Evolutionary conservation across 2,888 invertebrate genomes (phyloP).

Genomic region (Apotomis capreana): DNA sequence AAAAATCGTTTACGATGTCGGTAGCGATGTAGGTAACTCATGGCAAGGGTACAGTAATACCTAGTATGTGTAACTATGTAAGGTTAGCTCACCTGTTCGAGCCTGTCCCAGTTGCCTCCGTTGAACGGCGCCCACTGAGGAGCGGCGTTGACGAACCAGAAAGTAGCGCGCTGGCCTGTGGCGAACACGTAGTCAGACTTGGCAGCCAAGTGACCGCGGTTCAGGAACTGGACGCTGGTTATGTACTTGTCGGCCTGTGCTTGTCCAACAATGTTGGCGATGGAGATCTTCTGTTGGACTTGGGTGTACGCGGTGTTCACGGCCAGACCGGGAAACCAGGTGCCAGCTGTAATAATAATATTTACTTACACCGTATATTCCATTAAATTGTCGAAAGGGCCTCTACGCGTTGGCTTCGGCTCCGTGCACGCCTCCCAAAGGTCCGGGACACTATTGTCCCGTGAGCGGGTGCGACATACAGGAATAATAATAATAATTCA

Average conservation of each 20-base stretch:
- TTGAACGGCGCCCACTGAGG: slow-evolving; percentile 88
- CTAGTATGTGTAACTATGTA: neutral
- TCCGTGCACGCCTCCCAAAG: too few species aligned
- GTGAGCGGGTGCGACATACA: too few species aligned
- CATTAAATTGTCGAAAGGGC: too few species aligned
- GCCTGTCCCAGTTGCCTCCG: slow-evolving; percentile 82
- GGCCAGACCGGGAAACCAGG: slow-evolving; percentile 74
- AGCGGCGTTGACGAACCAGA: slow-evolving; percentile 85
- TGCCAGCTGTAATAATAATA: slow-evolving; percentile 60
- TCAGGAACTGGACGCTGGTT: slow-evolving; percentile 69
- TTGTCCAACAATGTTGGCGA: slow-evolving; percentile 62
- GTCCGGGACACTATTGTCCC: too few species aligned
- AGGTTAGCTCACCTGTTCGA: slow-evolving; percentile 67
- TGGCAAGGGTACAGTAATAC: neutral
- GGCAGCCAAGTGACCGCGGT: slow-evolving; percentile 85
- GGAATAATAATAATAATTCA: too few species aligned
- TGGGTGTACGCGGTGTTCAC: slow-evolving; percentile 72
- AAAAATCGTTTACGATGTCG: too few species aligned
- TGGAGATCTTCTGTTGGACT: slow-evolving; percentile 61
- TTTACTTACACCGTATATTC: too few species aligned
- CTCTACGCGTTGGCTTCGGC: too few species aligned
- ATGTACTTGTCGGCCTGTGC: slow-evolving; percentile 75
- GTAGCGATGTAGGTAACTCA: too few species aligned
- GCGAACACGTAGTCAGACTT: slow-evolving; percentile 85
- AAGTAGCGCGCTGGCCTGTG: slow-evolving; percentile 82